Evolutionary conservation across 2,797 vertebrate genomes (phyloP).

Genomic region (Telmatherina bonti): DNA sequence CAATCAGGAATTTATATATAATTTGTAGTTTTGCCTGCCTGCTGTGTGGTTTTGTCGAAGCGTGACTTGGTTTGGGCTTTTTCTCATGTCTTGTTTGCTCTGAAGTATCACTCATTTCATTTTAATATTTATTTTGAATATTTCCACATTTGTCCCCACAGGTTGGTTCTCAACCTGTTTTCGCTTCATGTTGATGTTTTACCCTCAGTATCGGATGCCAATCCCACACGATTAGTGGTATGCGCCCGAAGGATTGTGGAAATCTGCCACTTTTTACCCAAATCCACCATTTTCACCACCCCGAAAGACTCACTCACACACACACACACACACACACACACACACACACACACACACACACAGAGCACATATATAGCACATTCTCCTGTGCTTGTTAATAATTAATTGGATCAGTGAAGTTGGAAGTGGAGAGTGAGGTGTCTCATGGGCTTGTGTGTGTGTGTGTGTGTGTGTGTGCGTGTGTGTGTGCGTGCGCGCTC

Average conservation of each 20-base stretch:
- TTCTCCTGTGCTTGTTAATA: conserved; percentile 48
- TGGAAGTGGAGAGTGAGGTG: conserved; percentile 44
- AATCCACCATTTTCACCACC: neutral
- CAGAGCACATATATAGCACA: neutral
- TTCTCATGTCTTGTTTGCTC: conserved; percentile 1
- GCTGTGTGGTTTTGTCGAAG: conserved; percentile 45
- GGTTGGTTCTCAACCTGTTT: too few species aligned
- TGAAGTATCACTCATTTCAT: conserved; percentile 15
- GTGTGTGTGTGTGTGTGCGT: conserved; percentile 9
- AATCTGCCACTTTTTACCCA: neutral
- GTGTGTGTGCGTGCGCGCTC: neutral
- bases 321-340: conserved; percentile 1
- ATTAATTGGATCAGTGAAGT: conserved; percentile 66
- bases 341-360: neutral
- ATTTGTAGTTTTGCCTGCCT: conserved; percentile 67
- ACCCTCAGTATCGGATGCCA: neutral
- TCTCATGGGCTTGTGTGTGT: conserved; percentile 20
- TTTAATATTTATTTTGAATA: conserved; percentile 20
- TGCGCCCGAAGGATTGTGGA: too few species aligned
- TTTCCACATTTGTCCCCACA: too few species aligned
- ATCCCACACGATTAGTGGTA: too few species aligned
- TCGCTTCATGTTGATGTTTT: neutral
- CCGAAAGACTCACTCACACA: neutral
- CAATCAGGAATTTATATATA: neutral
- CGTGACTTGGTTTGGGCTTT: conserved; percentile 19